These are phyloP conservation scores for Pelmatolapia mariae DNA, from an alignment of 2,113 vertebrate species.

Conservation along the genomic window DNA sequence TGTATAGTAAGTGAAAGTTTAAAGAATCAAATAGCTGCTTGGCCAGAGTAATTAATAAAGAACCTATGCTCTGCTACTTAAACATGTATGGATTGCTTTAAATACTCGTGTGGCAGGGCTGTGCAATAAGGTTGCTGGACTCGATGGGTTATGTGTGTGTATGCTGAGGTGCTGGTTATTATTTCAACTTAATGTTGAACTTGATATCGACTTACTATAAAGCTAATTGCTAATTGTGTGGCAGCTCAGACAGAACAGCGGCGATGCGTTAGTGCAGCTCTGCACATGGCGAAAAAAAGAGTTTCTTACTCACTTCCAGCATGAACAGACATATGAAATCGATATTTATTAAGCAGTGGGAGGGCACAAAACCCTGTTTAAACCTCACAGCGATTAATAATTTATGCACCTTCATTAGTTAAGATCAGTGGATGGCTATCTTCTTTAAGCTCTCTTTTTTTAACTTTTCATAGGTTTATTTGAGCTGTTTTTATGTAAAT, in stretches of 20 bases:
- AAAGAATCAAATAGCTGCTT: not conserved
- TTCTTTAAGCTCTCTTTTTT: not conserved
- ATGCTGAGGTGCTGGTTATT: not conserved
- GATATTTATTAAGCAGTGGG: not conserved
- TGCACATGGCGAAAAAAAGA: not conserved
- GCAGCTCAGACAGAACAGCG: not conserved
- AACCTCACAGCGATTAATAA: not conserved
- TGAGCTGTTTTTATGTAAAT: not conserved
- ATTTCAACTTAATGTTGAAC: not conserved
- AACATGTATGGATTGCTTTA: not conserved
- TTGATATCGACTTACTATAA: not conserved
- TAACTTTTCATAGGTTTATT: not conserved
- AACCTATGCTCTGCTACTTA: not conserved
- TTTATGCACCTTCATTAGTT: not conserved
- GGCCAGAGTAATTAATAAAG: not conserved
- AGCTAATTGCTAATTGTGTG: not conserved
- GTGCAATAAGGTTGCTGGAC: not conserved
- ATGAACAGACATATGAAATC: not conserved
- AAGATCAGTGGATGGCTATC: not conserved
- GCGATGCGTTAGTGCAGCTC: not conserved
- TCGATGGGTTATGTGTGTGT: not conserved
- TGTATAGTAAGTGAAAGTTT: not conserved
- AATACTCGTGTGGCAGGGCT: not conserved
- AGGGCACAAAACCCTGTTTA: not conserved
- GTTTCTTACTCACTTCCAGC: not conserved